Evolutionary conservation across 2,888 invertebrate genomes (phyloP).

Genomic region (Lysandra bellargus): DNA sequence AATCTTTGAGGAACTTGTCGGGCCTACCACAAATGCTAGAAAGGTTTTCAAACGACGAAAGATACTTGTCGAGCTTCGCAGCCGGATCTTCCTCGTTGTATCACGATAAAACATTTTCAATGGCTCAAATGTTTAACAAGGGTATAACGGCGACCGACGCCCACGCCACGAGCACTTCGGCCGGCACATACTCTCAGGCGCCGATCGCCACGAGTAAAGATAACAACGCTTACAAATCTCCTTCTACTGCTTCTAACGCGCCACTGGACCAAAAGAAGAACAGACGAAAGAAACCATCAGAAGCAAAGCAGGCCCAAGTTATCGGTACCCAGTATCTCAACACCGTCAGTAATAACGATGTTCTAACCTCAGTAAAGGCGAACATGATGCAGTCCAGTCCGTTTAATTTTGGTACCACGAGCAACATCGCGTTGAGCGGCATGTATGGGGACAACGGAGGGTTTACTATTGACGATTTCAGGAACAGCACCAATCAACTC

Average conservation of each 20-base stretch:
- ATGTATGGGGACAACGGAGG: conserved; percentile 83
- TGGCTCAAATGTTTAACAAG: conserved; percentile 82
- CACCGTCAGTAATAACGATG: conserved; percentile 80
- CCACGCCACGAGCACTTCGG: conserved; percentile 56
- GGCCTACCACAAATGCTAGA: conserved; percentile 83
- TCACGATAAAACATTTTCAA: conserved; percentile 81
- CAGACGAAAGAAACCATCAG: conserved; percentile 64
- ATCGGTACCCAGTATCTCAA: conserved; percentile 77
- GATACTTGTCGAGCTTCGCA: conserved; percentile 76
- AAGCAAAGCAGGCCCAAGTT: conserved; percentile 56
- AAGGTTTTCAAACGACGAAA: conserved; percentile 78
- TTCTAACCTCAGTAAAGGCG: conserved; percentile 63
- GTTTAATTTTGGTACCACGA: conserved; percentile 89
- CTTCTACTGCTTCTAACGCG: conserved; percentile 47
- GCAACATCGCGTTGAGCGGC: conserved; percentile 80
- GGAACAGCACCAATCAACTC: conserved; percentile 83
- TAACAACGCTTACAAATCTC: conserved; percentile 59
- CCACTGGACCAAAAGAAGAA: conserved; percentile 62
- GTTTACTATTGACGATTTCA: conserved; percentile 84
- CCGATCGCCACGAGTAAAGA: conserved; percentile 61
- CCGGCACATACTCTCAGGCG: conserved; percentile 65
- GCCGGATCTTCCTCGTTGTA: conserved; percentile 69
- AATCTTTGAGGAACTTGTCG: conserved; percentile 77
- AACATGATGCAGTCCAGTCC: conserved; percentile 90
- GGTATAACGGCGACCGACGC: conserved; percentile 63